Base-by-base conservation (phyloP, 2,797 vertebrate genomes). In the Molossus molossus region DNA sequence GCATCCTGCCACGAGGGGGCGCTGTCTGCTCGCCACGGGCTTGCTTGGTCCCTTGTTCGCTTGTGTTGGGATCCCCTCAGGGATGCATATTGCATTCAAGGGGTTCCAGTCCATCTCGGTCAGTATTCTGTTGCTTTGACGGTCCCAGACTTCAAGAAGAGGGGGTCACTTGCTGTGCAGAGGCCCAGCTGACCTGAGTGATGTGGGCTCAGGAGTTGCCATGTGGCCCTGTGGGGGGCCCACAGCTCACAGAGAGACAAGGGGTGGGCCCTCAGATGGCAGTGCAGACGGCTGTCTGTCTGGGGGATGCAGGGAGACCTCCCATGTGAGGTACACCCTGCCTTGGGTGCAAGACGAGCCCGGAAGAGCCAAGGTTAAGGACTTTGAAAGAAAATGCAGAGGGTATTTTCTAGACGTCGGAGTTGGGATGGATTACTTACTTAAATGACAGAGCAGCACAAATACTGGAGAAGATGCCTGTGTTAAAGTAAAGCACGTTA, bases 21-120 rank as follows among this genome's bases (percentile, higher is more conserved):
- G 25, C 10, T 13, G 25, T 45, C 20, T 45, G 29, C 23, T 53
- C 14, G 33, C 65, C 17, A 1, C 3, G n/a, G 65, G 3, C 65
- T 14, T 5, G 9, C 25, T 72, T 25, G 2, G 21, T 53, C 20
- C 0, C 0, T 3, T 20, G 25, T 60, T 25, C 33, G 21, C 6
- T 12, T 29, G 0, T 14, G 0, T 57, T 5, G 1, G 21, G 15
- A 5, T 9, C 18, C 12, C 40, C 76, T 53, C 13, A 0, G 5
- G 21, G n/a, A 15, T 45, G 40, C 40, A 3, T 45, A 45, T 45
- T 45, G 40, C 40, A 6, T 45, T 45, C 40, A 45, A 45, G 6
- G 40, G 40, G 40, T 45, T 45, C 40, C 40, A 45, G 40, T 45
- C 40, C 40, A 6, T 45, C 6, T 45, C 40, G 40, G 40, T 45